Base-by-base conservation (phyloP, 2,888 invertebrate species). In the Romanomermis culicivorax region DNA sequence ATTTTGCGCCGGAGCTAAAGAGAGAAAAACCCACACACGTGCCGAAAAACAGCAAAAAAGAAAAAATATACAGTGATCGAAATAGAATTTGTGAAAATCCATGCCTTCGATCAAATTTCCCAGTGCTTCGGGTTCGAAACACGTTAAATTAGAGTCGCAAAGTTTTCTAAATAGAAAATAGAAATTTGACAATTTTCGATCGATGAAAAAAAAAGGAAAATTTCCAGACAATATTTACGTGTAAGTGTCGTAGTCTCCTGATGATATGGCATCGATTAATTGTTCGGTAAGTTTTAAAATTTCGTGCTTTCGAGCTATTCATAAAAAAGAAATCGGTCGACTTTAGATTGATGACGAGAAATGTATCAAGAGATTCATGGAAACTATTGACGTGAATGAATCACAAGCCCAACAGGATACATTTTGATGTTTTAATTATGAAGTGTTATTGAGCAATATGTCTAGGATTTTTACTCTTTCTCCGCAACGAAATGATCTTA, bases 61-160 rank as follows among this genome's bases (percentile, higher is more conserved):
- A 36, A 36, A 36, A 36, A 36, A 36, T 17, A 75, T 76, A 85
- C 85, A 85, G 77, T 93, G 88, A 76, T 97, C 91, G 76, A 97
- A 95, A 76, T 95, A 97, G 78, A 97, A 99, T 77, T 95, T 95
- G 76, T 97, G 93, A 76, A 97, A 97, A 76, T 97, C 95, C 80
- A 95, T 85, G 70, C 95, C 97, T 75, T 95, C 93, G 61, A 99
- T 87, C 71, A 97, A 78, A 77, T 99, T 93, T 62, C 95, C 95
- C 76, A 93, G 79, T 62, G 93, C 86, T 75, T 97, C 95, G 54
- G 97, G 95, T 75, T 97, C 95, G 76, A 99, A 99, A 65, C 93
- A 86, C 63, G 97, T 97, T 70, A 99, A 79, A 74, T 89, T 85
- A 57, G 93, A 86, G 77, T 99, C 97, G 77, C 95, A 93, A 71